Evolutionary conservation across 2,113 vertebrate genomes (phyloP).

Genomic region (Hippocampus zosterae): DNA sequence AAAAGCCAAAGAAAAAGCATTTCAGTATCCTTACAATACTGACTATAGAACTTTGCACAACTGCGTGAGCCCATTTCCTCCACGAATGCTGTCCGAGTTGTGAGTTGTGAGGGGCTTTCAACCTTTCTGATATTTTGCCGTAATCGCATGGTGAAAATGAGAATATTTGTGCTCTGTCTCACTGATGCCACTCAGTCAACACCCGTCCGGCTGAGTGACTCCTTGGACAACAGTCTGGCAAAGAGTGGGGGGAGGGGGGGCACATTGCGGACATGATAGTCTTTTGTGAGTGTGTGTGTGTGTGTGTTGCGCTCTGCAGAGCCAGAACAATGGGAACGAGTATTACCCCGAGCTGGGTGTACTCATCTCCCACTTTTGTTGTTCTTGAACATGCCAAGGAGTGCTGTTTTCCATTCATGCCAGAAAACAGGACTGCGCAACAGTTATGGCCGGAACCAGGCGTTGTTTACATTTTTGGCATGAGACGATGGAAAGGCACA

Average conservation of each 20-base stretch:
- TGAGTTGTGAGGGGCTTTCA: too few relatives aligned
- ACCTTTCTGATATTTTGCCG: background rate
- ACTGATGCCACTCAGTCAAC: constrained; percentile 49
- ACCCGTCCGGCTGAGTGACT: constrained; percentile 51
- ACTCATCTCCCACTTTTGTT: constrained; percentile 32
- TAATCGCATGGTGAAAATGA: background rate
- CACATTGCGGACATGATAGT: constrained; percentile 52
- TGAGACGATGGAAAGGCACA: background rate
- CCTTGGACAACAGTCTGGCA: constrained; percentile 35
- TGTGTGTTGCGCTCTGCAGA: constrained; percentile 55
- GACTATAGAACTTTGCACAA: too few relatives aligned
- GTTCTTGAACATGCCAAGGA: background rate
- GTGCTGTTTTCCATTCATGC: background rate
- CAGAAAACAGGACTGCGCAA: background rate
- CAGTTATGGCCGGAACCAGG: background rate
- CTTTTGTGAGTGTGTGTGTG: constrained; percentile 5
- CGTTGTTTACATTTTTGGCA: background rate
- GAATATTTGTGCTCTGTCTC: constrained; percentile 10
- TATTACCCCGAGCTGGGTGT: constrained; percentile 30
- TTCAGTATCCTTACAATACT: too few relatives aligned
- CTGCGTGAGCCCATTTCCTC: too few relatives aligned
- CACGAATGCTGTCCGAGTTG: too few relatives aligned
- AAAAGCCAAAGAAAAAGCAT: too few relatives aligned
- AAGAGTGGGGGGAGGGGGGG: constrained; percentile 32
- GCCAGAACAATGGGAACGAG: constrained; percentile 53